Base-by-base conservation (phyloP, 2,888 invertebrate species). In the Neoaliturus tenellus region DNA sequence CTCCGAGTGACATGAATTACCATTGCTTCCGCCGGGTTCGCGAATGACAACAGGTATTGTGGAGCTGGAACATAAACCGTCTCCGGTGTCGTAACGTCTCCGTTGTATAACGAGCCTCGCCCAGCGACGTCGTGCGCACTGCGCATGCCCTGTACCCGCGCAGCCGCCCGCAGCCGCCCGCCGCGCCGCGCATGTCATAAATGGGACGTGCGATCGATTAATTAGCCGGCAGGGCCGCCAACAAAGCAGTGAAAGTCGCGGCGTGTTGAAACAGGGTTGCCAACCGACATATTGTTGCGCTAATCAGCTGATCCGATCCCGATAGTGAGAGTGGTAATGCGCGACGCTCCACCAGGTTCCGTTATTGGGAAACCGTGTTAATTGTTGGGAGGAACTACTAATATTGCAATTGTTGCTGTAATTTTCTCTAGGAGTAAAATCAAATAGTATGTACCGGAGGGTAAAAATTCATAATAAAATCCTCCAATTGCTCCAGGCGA, bases 121-220 rank as follows among this genome's bases (percentile, higher is more conserved):
- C 44, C 44, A 44, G 44, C 4, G 10, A 35, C n/a, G 41, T 41
- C 6, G 8, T 41, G 41, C 41, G 41, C 41, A 41, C 41, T 41
- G 41, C 41, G 41, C 41, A 41, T 41, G 41, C 41, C 14, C 41
- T 41, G 41, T 41, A n/a, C n/a, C n/a, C n/a, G 35, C 35, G 10
- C 44, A 12, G 44, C 12, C 44, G 12, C 44, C 44, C 17, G 12
- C 44, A 8, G 39, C 51, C 51, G 51, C 51, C 20, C 51, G 62
- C 28, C n/a, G 69, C 5, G 20, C 39, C 6, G 69, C n/a, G 69
- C 69, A 69, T 69, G 39, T 69, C 69, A 69, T 69, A 69, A 69
- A 69, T 69, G 69, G 69, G 69, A 69, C 69, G 69, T 69, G 69
- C 69, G 69, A 69, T 69, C 69, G 39, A 69, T 69, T 69, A 69